phyloP scores from a whole-genome alignment of 2,113 vertebrate species.

The Burhinus oedicnemus region DNA sequence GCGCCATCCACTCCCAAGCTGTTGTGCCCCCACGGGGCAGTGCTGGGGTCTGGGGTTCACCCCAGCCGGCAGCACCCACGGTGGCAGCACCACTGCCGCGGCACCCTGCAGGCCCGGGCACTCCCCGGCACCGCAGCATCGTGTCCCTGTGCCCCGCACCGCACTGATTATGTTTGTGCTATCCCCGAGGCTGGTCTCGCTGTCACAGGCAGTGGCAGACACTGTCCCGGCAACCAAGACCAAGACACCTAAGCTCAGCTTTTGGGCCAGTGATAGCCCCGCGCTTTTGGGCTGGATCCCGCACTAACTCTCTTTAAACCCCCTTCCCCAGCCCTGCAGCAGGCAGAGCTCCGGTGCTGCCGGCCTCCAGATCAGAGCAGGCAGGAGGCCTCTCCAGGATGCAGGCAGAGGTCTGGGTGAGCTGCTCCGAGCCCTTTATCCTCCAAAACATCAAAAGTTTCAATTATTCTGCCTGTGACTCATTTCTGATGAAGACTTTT shows the following conservation, averaged over 20 bases:
- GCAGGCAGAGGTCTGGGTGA: neutral
- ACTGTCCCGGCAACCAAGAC: too few relatives aligned
- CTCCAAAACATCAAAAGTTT: rapidly evolving
- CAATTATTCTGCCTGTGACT: neutral
- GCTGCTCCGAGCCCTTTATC: neutral
- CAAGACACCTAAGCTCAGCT: neutral
- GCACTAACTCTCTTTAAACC: too few relatives aligned
- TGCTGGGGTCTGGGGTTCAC: too few relatives aligned
- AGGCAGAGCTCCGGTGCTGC: neutral
- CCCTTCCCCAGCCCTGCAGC: neutral
- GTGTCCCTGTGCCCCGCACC: neutral
- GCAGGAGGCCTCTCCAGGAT: neutral
- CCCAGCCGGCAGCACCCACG: too few relatives aligned
- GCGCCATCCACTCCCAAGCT: too few relatives aligned
- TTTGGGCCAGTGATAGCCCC: neutral
- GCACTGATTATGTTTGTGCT: rapidly evolving
- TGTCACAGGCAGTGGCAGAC: neutral
- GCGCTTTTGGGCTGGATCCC: neutral
- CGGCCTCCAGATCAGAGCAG: too few relatives aligned
- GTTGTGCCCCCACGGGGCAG: too few relatives aligned
- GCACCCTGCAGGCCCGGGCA: neutral
- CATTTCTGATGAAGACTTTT: neutral
- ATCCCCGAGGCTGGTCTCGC: neutral
- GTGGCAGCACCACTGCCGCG: too few relatives aligned
- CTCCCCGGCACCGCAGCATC: neutral